Evolutionary conservation across 2,797 vertebrate species (phyloP).

Genomic region (Oreortyx pictus): DNA sequence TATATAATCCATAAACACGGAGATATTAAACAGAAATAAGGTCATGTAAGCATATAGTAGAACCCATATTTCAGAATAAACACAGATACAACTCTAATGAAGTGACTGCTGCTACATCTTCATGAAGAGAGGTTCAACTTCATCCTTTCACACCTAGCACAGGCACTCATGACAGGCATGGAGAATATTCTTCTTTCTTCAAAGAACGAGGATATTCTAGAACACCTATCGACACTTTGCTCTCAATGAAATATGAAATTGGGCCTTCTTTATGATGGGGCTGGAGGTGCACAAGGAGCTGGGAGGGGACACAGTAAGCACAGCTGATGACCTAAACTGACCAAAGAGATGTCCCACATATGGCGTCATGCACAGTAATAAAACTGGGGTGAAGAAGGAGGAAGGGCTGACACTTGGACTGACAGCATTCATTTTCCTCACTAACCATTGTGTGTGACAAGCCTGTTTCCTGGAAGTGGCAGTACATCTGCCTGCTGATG

Average conservation of each 20-base stretch:
- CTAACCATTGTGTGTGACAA: not conserved
- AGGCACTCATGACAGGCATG: not conserved
- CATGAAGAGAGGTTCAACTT: not conserved
- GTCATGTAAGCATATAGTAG: rapidly evolving
- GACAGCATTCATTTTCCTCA: not conserved
- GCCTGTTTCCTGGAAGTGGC: not conserved
- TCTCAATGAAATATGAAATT: not conserved
- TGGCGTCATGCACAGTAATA: not conserved
- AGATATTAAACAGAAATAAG: not conserved
- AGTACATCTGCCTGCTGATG: not conserved
- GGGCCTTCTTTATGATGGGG: not conserved
- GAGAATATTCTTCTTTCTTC: not conserved
- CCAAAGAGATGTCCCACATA: not conserved
- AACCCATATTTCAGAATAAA: not conserved
- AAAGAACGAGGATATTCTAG: not conserved
- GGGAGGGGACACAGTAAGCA: not conserved
- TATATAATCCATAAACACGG: not conserved
- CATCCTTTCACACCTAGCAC: not conserved
- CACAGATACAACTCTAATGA: not conserved
- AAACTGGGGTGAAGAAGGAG: not conserved
- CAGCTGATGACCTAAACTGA: not conserved
- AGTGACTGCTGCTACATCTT: not conserved
- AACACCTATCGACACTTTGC: not conserved
- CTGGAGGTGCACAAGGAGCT: not conserved
- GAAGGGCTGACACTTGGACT: not conserved